Evolutionary conservation across 2,888 invertebrate genomes (phyloP), one percentile per base, ranked within the genome.

Genomic region (Thera obeliscata): DNA sequence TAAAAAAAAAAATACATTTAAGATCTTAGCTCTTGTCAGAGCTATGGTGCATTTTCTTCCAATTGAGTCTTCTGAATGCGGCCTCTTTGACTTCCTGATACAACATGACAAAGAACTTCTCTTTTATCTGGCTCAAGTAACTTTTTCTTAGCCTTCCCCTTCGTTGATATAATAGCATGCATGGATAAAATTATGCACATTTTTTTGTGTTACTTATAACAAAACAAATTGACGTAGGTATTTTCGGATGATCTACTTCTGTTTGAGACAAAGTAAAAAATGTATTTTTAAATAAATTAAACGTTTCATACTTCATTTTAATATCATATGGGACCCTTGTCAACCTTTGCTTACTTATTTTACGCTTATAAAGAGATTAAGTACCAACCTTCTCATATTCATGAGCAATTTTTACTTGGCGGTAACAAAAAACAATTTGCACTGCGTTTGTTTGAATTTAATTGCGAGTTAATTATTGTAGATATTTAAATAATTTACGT

Each of bases 311-410:
- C 78, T 80, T 79, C 72, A 81, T 82, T 85, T 82, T 78, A 84
- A 85, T 22, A 85, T 85, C 79, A 81, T 77, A 75, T 71, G 74
- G 71, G 73, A 87, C 88, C 88, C 87, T 85, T 81, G 84, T 88
- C 88, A 86, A 79, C 79, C 82, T 80, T 70, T 73, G 76, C 74
- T 74, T 76, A 80, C 79, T 83, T 85, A 81, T 83, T 82, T 79
- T 78, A 46, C 73, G 80, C 80, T 78, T 81, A 80, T 81, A 80
- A 81, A 76, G 80, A 81, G 85, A 85, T 86, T 86, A 83, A 81
- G 80, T 33, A 33, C 52, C 48, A 4, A 11, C 11, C 12, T 52
- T 52, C n/a, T 79, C 78, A 81, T 79, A 79, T 81, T 80, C 78
- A 74, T 80, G 80, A 79, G 79, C 79, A 78, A 83, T 83, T 80